Percentiles rank a stretch among this genome's conserved stretches.
These are phyloP conservation scores for Digitonthophagus gazella DNA, from an alignment of 2,888 invertebrate species.

Conservation along the genomic window DNA sequence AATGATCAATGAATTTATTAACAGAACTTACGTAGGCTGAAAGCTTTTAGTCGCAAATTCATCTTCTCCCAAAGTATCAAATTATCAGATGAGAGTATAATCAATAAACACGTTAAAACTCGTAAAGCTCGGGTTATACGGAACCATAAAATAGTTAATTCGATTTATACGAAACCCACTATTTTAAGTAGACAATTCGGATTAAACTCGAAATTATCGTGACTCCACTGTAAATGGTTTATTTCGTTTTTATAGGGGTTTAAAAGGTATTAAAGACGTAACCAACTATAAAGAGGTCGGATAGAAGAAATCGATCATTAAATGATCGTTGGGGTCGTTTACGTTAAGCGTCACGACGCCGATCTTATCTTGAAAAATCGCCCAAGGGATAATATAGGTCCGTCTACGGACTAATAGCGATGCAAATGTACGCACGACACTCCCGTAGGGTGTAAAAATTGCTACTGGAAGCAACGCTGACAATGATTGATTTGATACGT, in stretches of 20 bases:
- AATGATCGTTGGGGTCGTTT: too few relatives aligned
- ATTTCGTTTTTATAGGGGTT: too few relatives aligned
- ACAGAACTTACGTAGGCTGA: too few relatives aligned
- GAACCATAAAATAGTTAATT: too few relatives aligned
- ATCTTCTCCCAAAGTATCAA: too few relatives aligned
- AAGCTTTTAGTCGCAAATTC: too few relatives aligned
- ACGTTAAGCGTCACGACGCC: background rate
- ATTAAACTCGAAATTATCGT: too few relatives aligned
- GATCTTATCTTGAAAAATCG: background rate
- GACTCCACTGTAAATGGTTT: too few relatives aligned
- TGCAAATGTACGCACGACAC: background rate
- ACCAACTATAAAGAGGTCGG: background rate
- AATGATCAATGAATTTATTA: too few relatives aligned
- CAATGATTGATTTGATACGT: slow-evolving; percentile 16
- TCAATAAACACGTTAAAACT: too few relatives aligned
- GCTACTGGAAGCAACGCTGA: background rate
- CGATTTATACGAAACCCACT: background rate
- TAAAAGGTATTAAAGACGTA: background rate
- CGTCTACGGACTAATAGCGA: background rate
- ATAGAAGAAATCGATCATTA: background rate
- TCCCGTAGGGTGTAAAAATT: background rate
- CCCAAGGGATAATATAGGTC: background rate
- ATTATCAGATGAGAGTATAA: too few relatives aligned
- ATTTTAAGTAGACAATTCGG: background rate
- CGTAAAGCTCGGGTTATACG: too few relatives aligned